phyloP scores from a whole-genome alignment of 2,113 vertebrate species.

The Hydropotes inermis region DNA sequence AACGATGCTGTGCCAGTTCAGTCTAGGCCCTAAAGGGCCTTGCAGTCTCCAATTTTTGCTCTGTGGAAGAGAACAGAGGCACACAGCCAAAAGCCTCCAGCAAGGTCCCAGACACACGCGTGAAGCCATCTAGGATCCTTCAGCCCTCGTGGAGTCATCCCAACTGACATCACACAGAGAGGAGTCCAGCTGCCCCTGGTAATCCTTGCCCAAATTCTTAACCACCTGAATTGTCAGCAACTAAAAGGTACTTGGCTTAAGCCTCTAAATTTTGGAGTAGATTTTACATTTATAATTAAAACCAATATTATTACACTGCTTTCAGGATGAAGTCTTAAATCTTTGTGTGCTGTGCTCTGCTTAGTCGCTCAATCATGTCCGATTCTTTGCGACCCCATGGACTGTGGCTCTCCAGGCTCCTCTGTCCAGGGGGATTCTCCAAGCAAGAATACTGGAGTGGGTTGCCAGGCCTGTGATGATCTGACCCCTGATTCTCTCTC shows the following conservation, averaged over 20 bases:
- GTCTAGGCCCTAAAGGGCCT: background rate
- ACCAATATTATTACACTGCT: background rate
- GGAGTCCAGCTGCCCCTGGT: background rate
- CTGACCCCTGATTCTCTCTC: background rate
- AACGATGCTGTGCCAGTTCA: background rate
- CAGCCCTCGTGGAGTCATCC: background rate
- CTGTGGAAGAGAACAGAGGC: background rate
- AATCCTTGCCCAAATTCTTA: background rate
- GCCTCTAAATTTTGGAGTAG: background rate
- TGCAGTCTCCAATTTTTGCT: background rate
- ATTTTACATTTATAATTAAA: slow-evolving; percentile 19
- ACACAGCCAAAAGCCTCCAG: background rate
- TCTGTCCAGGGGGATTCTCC: background rate
- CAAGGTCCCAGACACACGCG: background rate
- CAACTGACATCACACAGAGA: background rate
- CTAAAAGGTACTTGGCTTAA: background rate
- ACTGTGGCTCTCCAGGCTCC: background rate
- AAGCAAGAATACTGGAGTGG: background rate
- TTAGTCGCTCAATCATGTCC: rapidly evolving
- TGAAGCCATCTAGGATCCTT: background rate
- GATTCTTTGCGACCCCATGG: background rate
- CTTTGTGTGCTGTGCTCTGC: background rate
- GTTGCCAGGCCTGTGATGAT: background rate
- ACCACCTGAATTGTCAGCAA: background rate
- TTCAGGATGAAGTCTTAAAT: background rate